These are phyloP conservation scores for Deroplatys truncata DNA, from an alignment of 2,888 invertebrate species.

Conservation along the genomic window DNA sequence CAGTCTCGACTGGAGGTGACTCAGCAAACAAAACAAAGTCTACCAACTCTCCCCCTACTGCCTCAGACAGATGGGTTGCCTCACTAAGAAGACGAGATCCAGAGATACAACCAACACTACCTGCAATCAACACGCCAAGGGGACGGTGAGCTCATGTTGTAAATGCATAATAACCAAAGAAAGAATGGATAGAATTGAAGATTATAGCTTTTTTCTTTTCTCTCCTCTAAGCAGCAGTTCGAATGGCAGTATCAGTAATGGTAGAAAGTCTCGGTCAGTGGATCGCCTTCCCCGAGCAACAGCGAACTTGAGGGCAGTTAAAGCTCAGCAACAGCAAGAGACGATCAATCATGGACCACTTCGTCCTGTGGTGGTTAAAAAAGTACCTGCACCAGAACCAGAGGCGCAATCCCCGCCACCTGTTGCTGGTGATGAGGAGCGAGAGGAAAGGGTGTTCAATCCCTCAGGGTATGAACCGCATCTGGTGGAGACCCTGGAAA, in stretches of 20 bases:
- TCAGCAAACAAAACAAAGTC: not conserved
- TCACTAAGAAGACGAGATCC: slow-evolving; percentile 62
- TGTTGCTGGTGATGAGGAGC: slow-evolving; percentile 34
- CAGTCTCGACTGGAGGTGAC: not conserved
- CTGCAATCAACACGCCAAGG: slow-evolving; percentile 51
- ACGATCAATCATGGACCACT: not conserved
- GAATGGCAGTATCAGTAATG: slow-evolving; percentile 11
- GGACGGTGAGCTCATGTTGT: not conserved
- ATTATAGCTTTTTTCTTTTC: not conserved
- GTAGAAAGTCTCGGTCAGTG: slow-evolving; percentile 33
- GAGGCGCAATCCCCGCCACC: not conserved
- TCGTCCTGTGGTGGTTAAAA: slow-evolving; percentile 5
- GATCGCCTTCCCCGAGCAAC: slow-evolving; percentile 29
- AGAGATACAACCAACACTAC: slow-evolving; percentile 60
- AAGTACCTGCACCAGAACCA: not conserved
- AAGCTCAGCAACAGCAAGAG: not conserved
- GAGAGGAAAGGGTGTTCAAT: slow-evolving; percentile 52
- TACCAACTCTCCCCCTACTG: slow-evolving; percentile 32
- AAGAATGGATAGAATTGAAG: too few relatives aligned
- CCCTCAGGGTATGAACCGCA: slow-evolving; percentile 68
- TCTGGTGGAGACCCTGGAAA: slow-evolving; percentile 76
- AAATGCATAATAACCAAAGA: too few relatives aligned
- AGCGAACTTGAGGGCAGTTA: not conserved
- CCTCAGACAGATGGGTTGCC: slow-evolving; percentile 65
- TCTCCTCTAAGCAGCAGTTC: slow-evolving; percentile 12